Base-by-base conservation (phyloP, 2,113 vertebrate species). In the Fulica atra region DNA sequence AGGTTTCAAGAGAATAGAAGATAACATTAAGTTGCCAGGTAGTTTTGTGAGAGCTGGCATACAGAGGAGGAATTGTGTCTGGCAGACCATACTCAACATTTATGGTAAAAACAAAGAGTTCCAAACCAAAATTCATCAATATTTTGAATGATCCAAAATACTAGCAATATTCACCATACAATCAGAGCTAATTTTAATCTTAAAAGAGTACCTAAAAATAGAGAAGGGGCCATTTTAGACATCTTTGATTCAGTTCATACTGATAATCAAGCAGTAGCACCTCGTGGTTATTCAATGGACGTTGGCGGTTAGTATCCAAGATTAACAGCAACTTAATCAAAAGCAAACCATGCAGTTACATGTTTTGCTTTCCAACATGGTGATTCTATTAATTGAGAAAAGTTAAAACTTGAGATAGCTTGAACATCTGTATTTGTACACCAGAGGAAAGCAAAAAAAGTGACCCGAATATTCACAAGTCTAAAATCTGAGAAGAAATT, bases 231-330 rank as follows among this genome's bases (percentile, higher is more conserved):
- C 35, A 38, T 40, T 86, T 73, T 46, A 83, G 23, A 36, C 11
- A 61, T 8, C 2, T 86, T 73, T 65, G 11, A 60, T 40, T 71
- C 42, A 42, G 25, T 70, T 82, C 54, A 17, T 59, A 77, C 23
- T 9, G 6, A 31, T 70, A 65, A 53, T 20, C 13, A 57, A 81
- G 24, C 14, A 69, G 33, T 19, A 68, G 44, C 15, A 44, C 9
- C 23, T 60, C 1, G 0, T 0, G 5, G 35, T 29, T 61, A 21
- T 28, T 82, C 26, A 31, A 10, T 40, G 13, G 9, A 14, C 29
- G 8, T 14, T 51, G 21, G 38, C 24, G 20, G 6, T 63, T 69
- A 74, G 9, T 29, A 53, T 82, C 44, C 16, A 6, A 90, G 40
- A 35, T 35, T 16, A 59, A 40, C 4, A 42, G 40, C 19, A 86